phyloP scores from a whole-genome alignment of 2,797 vertebrate species.

The Esox lucius region DNA sequence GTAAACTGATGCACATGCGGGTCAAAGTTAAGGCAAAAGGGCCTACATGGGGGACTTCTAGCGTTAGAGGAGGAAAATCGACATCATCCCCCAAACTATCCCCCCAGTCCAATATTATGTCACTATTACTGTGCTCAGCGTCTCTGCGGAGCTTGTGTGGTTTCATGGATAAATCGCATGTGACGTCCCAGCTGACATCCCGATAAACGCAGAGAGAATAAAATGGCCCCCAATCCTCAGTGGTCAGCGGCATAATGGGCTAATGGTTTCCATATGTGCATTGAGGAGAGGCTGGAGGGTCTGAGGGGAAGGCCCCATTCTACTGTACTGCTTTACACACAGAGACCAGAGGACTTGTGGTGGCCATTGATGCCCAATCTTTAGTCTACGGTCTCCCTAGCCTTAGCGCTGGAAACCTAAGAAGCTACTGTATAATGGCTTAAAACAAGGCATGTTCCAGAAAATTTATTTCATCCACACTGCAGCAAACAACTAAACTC shows the following conservation, averaged over 20 bases:
- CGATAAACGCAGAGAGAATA: constrained; percentile 66
- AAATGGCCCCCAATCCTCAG: constrained; percentile 57
- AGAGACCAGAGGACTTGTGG: constrained; percentile 48
- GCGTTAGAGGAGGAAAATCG: constrained; percentile 44
- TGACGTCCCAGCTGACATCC: constrained; percentile 70
- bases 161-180: constrained; percentile 65
- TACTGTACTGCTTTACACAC: constrained; percentile 31
- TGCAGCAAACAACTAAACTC: neutral
- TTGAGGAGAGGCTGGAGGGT: constrained; percentile 9
- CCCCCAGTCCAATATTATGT: constrained; percentile 59
- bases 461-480: neutral
- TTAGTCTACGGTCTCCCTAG: constrained; percentile 13
- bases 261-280: constrained; percentile 66
- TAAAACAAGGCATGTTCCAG: neutral
- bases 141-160: constrained; percentile 61
- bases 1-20: constrained; percentile 34
- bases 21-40: constrained; percentile 41
- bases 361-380: constrained; percentile 61
- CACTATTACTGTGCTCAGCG: constrained; percentile 52
- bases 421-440: neutral
- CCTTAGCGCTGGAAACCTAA: constrained; percentile 27
- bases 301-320: constrained; percentile 37
- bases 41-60: neutral
- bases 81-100: constrained; percentile 55
- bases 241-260: constrained; percentile 51